phyloP scores from a whole-genome alignment of 1,140 invertebrate species.

The Lasaia peninsularis region DNA sequence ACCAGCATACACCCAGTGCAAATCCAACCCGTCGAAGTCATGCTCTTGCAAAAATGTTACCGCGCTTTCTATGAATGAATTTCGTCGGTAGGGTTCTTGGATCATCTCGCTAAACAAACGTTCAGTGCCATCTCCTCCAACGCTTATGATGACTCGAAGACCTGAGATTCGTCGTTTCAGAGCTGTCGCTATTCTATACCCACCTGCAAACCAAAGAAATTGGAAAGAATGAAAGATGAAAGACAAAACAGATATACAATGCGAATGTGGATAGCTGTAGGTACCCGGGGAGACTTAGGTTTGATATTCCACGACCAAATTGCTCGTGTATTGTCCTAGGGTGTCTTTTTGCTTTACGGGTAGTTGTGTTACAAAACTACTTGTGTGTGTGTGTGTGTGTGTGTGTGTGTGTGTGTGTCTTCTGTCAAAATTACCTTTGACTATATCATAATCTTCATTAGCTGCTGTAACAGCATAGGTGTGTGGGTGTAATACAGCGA shows the following conservation, averaged over 20 bases:
- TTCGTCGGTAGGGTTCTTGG: constrained; percentile 59
- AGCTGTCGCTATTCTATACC: constrained; percentile 76
- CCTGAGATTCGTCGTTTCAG: constrained; percentile 70
- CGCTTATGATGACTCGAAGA: constrained; percentile 77
- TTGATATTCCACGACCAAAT: too few relatives aligned
- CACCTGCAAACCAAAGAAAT: constrained; percentile 50
- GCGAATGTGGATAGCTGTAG: too few relatives aligned
- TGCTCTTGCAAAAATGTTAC: constrained; percentile 77
- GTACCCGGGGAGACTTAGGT: too few relatives aligned
- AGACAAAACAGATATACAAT: too few relatives aligned
- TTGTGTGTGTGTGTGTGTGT: too few relatives aligned
- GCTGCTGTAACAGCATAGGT: constrained; percentile 78
- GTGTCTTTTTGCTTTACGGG: too few relatives aligned
- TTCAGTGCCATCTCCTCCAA: constrained; percentile 76
- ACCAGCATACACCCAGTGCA: constrained; percentile 82
- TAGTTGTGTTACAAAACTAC: too few relatives aligned
- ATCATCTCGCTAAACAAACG: constrained; percentile 76
- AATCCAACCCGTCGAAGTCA: constrained; percentile 80
- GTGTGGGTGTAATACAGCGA: constrained; percentile 83
- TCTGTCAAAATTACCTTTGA: constrained; percentile 76
- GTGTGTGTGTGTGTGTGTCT: background rate
- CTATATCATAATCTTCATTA: constrained; percentile 78
- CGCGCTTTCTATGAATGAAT: constrained; percentile 80
- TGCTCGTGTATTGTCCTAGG: too few relatives aligned
- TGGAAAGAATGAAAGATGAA: too few relatives aligned